Evolutionary conservation across 2,888 invertebrate genomes (phyloP).

Genomic region (Bursaphelenchus okinawaensis): DNA sequence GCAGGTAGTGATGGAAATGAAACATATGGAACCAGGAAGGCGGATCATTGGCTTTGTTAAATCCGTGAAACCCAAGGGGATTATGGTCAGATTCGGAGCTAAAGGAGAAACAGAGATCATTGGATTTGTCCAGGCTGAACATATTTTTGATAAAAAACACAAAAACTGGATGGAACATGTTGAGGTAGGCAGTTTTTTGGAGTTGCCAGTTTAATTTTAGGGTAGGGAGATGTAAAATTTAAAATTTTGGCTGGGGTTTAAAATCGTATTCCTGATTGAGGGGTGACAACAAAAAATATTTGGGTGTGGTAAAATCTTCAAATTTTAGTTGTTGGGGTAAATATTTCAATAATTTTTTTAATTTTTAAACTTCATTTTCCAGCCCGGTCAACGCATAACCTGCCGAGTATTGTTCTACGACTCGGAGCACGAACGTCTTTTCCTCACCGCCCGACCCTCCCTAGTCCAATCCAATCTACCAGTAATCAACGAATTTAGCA

Average conservation of each 20-base stretch:
- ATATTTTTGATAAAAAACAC: slow-evolving; percentile 32
- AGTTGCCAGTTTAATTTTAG: too few species aligned
- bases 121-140: slow-evolving; percentile 37
- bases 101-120: slow-evolving; percentile 17
- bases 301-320: too few species aligned
- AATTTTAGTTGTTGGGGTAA: too few species aligned
- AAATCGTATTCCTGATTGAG: neutral
- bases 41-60: slow-evolving; percentile 19
- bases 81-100: slow-evolving; percentile 21
- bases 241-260: too few species aligned
- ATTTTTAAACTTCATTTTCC: neutral
- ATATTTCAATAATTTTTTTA: too few species aligned
- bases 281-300: too few species aligned
- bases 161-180: slow-evolving; percentile 25
- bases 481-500: slow-evolving; percentile 17
- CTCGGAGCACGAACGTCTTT: slow-evolving; percentile 29
- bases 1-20: slow-evolving; percentile 31
- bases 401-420: slow-evolving; percentile 41
- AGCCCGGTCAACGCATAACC: slow-evolving; percentile 30
- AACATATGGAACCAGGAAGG: slow-evolving; percentile 23
- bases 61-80: slow-evolving; percentile 20
- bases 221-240: too few species aligned
- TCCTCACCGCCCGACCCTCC: slow-evolving; percentile 34
- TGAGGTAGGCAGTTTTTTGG: slow-evolving; percentile 10
- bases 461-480: slow-evolving; percentile 26